These are phyloP conservation scores for Larimichthys crocea DNA, from an alignment of 2,113 vertebrate genomes.

Conservation along the genomic window DNA sequence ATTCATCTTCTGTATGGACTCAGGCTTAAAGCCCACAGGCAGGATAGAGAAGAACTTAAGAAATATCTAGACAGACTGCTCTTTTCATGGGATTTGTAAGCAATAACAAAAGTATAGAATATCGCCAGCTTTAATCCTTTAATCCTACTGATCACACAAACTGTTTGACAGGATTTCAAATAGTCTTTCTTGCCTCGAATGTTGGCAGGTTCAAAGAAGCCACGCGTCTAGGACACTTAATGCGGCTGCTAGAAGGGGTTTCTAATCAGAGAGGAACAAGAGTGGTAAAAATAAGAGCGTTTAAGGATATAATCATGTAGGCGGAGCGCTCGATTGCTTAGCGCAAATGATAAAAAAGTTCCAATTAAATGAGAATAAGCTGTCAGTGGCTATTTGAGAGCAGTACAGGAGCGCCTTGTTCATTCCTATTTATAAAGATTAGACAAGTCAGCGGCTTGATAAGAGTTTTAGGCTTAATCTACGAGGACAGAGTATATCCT, in stretches of 20 bases:
- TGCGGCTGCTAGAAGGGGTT: background rate
- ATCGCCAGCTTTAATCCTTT: constrained; percentile 2
- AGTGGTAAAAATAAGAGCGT: constrained; percentile 16
- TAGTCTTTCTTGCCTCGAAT: background rate
- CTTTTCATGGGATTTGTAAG: too few species aligned
- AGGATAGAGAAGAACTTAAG: too few species aligned
- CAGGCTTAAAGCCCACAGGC: too few species aligned
- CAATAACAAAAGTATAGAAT: too few species aligned
- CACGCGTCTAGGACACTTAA: background rate
- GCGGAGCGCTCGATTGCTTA: constrained; percentile 38
- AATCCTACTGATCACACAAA: background rate
- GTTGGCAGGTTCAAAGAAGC: background rate
- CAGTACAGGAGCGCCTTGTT: constrained; percentile 17
- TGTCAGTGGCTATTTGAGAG: constrained; percentile 38
- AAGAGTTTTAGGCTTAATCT: constrained; percentile 2
- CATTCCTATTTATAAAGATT: constrained; percentile 24
- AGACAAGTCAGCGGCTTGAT: background rate
- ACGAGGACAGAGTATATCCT: background rate
- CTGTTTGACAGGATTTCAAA: background rate
- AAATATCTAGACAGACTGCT: too few species aligned
- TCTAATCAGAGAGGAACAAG: background rate
- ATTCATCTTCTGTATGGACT: too few species aligned
- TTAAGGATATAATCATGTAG: constrained; percentile 60
- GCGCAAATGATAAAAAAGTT: constrained; percentile 56
- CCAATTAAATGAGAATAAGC: constrained; percentile 52